Evolutionary conservation across 1,140 invertebrate species (phyloP).

Genomic region (Pseudomyrmex gracilis): DNA sequence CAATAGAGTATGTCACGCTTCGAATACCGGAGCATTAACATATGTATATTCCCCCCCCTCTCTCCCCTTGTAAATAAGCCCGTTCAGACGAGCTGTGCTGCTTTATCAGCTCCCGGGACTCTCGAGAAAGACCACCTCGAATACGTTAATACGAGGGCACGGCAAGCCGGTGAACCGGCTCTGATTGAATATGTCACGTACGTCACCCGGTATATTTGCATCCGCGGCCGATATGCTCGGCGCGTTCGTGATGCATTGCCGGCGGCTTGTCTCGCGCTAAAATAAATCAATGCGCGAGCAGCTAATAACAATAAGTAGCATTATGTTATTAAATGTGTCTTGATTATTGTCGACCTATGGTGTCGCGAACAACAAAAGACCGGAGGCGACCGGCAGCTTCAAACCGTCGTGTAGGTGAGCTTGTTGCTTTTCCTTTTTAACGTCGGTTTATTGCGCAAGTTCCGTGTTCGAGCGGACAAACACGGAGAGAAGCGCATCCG

Average conservation of each 20-base stretch:
- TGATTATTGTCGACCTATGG: constrained; percentile 49
- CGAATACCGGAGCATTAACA: constrained; percentile 41
- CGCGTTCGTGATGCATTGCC: constrained; percentile 76
- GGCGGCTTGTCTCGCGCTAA: constrained; percentile 76
- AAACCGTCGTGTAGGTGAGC: constrained; percentile 13
- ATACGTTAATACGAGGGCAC: constrained; percentile 47
- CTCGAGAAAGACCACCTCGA: constrained; percentile 36
- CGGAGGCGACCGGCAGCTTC: constrained; percentile 16
- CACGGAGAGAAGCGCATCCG: constrained; percentile 27
- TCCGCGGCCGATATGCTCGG: constrained; percentile 36
- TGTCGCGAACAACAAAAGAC: constrained; percentile 51
- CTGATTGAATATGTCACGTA: constrained; percentile 76
- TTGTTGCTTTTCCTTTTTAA: not conserved
- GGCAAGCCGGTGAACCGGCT: constrained; percentile 67
- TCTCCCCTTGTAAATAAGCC: not conserved
- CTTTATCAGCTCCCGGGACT: constrained; percentile 26
- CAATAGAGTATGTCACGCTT: constrained; percentile 45
- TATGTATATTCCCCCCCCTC: not conserved
- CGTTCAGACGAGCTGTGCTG: not conserved
- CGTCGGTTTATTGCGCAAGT: not conserved
- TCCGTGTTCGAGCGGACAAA: not conserved
- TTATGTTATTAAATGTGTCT: constrained; percentile 47
- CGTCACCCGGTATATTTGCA: constrained; percentile 65
- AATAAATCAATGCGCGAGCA: constrained; percentile 77
- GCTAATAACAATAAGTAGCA: constrained; percentile 69